phyloP scores from a whole-genome alignment of 1,140 invertebrate species.

The Drosophila saltans region DNA sequence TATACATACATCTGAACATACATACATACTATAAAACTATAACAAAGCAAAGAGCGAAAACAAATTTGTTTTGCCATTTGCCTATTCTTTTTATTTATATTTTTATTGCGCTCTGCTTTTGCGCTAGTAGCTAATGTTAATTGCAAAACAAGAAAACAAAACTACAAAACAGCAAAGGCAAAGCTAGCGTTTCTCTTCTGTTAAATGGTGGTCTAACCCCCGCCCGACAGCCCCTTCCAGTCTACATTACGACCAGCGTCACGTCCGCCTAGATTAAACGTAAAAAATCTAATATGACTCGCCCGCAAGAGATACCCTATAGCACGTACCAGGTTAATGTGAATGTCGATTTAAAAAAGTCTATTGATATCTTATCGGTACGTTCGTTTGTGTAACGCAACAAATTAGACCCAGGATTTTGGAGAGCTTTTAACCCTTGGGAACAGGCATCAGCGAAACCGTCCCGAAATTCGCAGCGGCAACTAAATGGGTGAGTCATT shows the following conservation, averaged over 20 bases:
- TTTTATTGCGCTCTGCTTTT: constrained; percentile 60
- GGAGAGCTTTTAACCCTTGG: constrained; percentile 9
- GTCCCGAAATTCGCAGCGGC: constrained; percentile 3
- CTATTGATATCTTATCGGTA: neutral
- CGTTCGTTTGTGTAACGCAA: constrained; percentile 20
- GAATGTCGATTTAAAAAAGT: no score
- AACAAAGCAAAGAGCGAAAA: constrained; percentile 66
- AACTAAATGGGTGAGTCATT: constrained; percentile 6
- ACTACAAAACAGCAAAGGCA: constrained; percentile 24
- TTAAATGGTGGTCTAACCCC: neutral
- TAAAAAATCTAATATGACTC: constrained; percentile 11
- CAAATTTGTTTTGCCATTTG: constrained; percentile 63
- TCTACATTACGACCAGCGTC: neutral
- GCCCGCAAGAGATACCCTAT: neutral
- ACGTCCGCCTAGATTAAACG: constrained; percentile 42
- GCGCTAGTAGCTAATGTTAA: constrained; percentile 68
- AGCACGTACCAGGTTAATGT: no score
- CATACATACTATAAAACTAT: constrained; percentile 25
- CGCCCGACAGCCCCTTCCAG: neutral
- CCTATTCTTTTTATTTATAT: constrained; percentile 50
- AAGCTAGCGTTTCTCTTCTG: constrained; percentile 14
- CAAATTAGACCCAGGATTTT: constrained; percentile 3
- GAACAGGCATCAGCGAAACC: neutral
- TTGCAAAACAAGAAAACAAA: constrained; percentile 23
- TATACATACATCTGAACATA: neutral